Conservation (phyloP, 2,888 invertebrate species). For the Pyralis farinalis region DNA sequence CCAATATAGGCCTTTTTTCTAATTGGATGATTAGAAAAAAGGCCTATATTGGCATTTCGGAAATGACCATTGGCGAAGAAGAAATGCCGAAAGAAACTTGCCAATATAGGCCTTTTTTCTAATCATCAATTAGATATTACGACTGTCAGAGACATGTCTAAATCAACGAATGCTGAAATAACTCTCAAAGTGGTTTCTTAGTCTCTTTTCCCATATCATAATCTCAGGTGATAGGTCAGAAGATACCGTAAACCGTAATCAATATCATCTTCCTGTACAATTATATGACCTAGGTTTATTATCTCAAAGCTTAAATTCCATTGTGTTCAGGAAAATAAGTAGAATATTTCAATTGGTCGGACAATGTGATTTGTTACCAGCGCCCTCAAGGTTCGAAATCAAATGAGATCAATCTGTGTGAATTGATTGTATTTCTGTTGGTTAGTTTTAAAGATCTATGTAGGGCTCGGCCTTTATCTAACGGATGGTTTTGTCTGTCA, state of each 20-base stretch:
- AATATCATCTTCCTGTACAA: not conserved
- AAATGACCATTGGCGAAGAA: too few species aligned
- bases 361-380: not conserved
- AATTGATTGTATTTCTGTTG: not conserved
- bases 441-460: constrained; percentile 39
- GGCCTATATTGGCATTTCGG: too few species aligned
- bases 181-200: constrained; percentile 44
- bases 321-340: not conserved
- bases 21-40: too few species aligned
- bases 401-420: not conserved
- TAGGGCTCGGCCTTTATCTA: constrained; percentile 53
- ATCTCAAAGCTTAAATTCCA: not conserved
- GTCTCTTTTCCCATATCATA: constrained; percentile 56
- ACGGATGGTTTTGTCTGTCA: constrained; percentile 35
- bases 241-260: constrained; percentile 55
- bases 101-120: too few species aligned
- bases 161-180: constrained; percentile 46
- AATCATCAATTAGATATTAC: too few species aligned
- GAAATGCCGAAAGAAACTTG: too few species aligned
- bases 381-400: not conserved
- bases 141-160: constrained; percentile 23
- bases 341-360: not conserved
- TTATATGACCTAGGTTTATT: not conserved
- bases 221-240: constrained; percentile 62
- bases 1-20: too few species aligned